Evolutionary conservation across 2,113 vertebrate species (phyloP).

Genomic region (Anguilla japonica): DNA sequence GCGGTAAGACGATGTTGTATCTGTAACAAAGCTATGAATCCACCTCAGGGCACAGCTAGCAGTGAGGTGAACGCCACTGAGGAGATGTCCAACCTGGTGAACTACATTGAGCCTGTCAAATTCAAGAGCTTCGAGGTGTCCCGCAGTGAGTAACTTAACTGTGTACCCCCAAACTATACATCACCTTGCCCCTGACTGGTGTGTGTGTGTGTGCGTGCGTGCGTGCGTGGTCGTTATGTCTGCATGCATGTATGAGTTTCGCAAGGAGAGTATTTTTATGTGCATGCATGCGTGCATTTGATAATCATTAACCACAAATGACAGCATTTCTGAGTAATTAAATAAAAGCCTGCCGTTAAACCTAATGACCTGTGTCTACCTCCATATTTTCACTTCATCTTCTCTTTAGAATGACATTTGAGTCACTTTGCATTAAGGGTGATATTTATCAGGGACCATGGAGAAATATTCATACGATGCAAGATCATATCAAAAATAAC

Average conservation of each 20-base stretch:
- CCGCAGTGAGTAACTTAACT: constrained; percentile 71
- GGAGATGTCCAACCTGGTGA: constrained; percentile 89
- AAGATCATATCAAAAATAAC: background rate
- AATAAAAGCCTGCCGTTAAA: background rate
- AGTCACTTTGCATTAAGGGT: background rate
- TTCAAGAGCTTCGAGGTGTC: constrained; percentile 85
- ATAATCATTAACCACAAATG: constrained; percentile 10
- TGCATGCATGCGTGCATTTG: background rate
- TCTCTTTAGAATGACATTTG: background rate
- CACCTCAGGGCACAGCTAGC: constrained; percentile 80
- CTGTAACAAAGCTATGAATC: background rate
- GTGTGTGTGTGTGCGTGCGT: too few relatives aligned
- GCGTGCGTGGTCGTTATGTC: background rate
- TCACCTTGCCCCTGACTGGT: background rate
- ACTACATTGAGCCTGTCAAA: constrained; percentile 88
- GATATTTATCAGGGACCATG: background rate
- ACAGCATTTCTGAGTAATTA: constrained; percentile 26
- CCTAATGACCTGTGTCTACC: background rate
- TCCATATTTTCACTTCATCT: background rate
- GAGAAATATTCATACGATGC: background rate
- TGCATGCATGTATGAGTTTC: background rate
- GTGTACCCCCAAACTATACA: background rate
- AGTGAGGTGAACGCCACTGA: constrained; percentile 88
- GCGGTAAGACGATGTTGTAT: background rate
- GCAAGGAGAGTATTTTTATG: background rate